Evolutionary conservation across 1,140 invertebrate genomes (phyloP).

Genomic region (Dinothrombium tinctorium): DNA sequence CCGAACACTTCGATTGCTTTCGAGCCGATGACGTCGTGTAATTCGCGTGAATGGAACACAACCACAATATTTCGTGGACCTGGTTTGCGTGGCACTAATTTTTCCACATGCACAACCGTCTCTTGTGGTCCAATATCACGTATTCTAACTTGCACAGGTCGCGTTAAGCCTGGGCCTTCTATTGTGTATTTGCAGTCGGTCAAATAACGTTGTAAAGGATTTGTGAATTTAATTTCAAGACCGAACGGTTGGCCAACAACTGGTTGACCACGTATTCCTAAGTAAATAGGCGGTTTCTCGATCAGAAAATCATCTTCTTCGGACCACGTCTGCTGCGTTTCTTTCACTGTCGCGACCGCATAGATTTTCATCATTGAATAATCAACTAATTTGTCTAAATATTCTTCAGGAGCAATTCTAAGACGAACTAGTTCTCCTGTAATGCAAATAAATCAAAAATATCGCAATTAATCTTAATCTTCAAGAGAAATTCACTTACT

Average conservation of each 20-base stretch:
- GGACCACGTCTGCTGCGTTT: constrained; percentile 64
- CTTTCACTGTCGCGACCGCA: constrained; percentile 48
- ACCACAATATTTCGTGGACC: constrained; percentile 48
- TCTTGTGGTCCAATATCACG: constrained; percentile 33
- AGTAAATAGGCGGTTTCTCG: constrained; percentile 1
- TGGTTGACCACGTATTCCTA: neutral
- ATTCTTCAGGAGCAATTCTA: constrained; percentile 51
- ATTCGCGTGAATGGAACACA: constrained; percentile 53
- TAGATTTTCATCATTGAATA: constrained; percentile 61
- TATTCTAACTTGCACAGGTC: constrained; percentile 39
- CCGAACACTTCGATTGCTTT: too few relatives aligned
- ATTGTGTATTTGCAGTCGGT: constrained; percentile 48
- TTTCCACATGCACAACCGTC: constrained; percentile 38
- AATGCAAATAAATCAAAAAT: constrained; percentile 1
- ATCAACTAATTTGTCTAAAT: constrained; percentile 45
- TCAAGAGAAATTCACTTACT: constrained; percentile 11
- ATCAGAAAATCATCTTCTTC: constrained; percentile 54
- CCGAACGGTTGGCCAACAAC: constrained; percentile 33
- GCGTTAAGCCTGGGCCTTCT: constrained; percentile 47
- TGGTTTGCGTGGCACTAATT: constrained; percentile 37
- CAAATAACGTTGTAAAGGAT: constrained; percentile 49
- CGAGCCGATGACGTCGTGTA: constrained; percentile 55
- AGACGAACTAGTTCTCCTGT: constrained; percentile 21
- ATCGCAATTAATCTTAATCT: neutral
- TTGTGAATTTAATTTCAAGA: constrained; percentile 43